Evolutionary conservation across 2,113 vertebrate genomes (phyloP).

Genomic region (Cheirogaleus medius): DNA sequence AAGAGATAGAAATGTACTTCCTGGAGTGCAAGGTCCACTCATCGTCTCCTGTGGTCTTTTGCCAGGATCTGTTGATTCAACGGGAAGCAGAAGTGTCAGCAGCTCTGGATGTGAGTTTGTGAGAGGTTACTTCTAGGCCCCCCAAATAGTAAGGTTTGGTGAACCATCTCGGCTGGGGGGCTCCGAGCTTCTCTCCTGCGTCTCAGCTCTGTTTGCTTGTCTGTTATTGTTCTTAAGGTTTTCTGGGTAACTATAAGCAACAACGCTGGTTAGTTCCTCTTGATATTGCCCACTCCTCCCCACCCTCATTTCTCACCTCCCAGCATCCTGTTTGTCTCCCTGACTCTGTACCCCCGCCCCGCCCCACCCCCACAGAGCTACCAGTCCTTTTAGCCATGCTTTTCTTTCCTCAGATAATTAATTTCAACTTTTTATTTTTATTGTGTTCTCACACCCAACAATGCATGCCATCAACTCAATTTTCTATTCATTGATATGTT

Average conservation of each 20-base stretch:
- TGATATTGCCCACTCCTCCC: conserved; percentile 74
- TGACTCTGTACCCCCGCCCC: conserved; percentile 63
- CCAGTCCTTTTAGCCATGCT: conserved; percentile 26
- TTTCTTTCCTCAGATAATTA: not conserved
- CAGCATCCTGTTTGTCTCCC: conserved; percentile 78
- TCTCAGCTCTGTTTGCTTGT: conserved; percentile 46
- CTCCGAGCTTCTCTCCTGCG: not conserved
- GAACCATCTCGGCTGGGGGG: not conserved
- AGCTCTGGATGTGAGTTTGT: rapidly evolving
- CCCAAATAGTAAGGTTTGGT: too few relatives aligned
- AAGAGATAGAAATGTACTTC: conserved; percentile 61
- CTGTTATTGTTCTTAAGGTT: conserved; percentile 69
- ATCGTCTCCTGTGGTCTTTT: not conserved
- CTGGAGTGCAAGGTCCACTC: conserved; percentile 32
- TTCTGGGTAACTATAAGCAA: conserved; percentile 77
- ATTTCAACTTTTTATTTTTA: not conserved
- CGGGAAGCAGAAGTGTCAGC: not conserved
- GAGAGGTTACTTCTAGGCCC: not conserved
- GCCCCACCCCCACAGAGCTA: conserved; percentile 25
- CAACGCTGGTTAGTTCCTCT: conserved; percentile 78
- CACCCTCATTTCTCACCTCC: conserved; percentile 79
- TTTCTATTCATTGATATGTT: not conserved
- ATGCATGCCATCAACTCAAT: not conserved
- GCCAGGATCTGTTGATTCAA: conserved; percentile 1
- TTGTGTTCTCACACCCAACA: not conserved